Conservation (phyloP, 2,113 vertebrate species). For the Physeter macrocephalus region DNA sequence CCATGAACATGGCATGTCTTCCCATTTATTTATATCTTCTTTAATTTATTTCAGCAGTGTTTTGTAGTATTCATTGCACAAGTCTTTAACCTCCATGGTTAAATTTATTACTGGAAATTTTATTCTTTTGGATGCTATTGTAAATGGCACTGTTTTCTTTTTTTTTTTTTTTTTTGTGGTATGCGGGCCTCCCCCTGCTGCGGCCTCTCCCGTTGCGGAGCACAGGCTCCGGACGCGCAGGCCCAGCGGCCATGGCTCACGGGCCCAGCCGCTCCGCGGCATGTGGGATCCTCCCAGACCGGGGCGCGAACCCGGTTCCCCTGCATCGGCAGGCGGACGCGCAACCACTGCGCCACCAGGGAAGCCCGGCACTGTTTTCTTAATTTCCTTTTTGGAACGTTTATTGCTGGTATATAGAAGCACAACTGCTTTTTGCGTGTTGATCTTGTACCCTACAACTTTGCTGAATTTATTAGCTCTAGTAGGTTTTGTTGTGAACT, state of each 20-base stretch:
- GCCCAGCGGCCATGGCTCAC: no score
- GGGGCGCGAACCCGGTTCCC: no score
- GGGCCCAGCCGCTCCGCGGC: no score
- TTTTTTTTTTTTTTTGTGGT: no score
- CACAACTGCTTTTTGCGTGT: background rate
- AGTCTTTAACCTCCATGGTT: background rate
- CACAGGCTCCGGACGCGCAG: no score
- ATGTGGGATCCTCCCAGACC: no score
- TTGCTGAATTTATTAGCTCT: background rate
- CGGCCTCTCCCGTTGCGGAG: no score
- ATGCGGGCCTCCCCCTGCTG: no score
- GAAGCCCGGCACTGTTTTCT: background rate
- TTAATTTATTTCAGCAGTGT: background rate
- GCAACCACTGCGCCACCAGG: no score
- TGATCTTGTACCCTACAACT: background rate
- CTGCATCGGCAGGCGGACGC: no score
- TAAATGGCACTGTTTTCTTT: background rate
- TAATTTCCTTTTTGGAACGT: background rate
- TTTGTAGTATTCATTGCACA: background rate
- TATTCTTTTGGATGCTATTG: background rate
- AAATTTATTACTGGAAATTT: background rate
- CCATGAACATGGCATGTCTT: background rate
- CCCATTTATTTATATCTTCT: background rate
- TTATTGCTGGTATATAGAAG: background rate
- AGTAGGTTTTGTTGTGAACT: background rate